Conservation (phyloP, 2,888 invertebrate species). For the Phymatocera aterrima region DNA sequence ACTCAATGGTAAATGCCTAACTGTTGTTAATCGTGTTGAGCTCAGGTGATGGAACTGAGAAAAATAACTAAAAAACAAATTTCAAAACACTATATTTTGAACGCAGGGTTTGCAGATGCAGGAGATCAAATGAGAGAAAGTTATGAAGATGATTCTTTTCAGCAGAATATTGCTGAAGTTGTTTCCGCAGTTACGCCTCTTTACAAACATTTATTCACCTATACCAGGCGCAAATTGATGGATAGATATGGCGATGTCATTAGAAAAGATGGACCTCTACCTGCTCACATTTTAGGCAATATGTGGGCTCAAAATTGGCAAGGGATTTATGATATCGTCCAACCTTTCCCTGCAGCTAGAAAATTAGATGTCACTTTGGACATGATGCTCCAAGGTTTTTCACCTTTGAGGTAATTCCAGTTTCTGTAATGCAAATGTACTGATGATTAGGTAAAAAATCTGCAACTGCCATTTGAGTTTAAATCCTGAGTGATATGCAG, state of each 20-base stretch:
- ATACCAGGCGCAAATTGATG: constrained; percentile 83
- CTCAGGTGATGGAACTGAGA: constrained; percentile 12
- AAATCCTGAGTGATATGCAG: background rate
- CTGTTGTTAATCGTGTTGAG: background rate
- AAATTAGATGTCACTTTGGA: constrained; percentile 86
- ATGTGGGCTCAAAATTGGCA: constrained; percentile 93
- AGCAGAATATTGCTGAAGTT: constrained; percentile 77
- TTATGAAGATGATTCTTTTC: constrained; percentile 85
- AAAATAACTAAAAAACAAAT: constrained; percentile 11
- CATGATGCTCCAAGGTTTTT: constrained; percentile 85
- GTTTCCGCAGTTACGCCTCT: constrained; percentile 78
- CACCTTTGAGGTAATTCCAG: constrained; percentile 80
- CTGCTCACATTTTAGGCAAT: constrained; percentile 90
- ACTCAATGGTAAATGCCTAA: constrained; percentile 79
- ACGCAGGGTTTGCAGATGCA: constrained; percentile 84
- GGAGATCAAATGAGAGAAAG: constrained; percentile 87
- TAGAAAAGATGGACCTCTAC: constrained; percentile 85
- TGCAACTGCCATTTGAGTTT: background rate
- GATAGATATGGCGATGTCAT: constrained; percentile 81
- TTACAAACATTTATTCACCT: constrained; percentile 90
- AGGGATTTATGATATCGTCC: constrained; percentile 84
- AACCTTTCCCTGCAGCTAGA: constrained; percentile 84
- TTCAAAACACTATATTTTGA: constrained; percentile 23
- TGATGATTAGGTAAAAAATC: background rate
- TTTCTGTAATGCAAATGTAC: background rate